Conservation (phyloP, 2,888 invertebrate species). For the Synanthedon formicaeformis region DNA sequence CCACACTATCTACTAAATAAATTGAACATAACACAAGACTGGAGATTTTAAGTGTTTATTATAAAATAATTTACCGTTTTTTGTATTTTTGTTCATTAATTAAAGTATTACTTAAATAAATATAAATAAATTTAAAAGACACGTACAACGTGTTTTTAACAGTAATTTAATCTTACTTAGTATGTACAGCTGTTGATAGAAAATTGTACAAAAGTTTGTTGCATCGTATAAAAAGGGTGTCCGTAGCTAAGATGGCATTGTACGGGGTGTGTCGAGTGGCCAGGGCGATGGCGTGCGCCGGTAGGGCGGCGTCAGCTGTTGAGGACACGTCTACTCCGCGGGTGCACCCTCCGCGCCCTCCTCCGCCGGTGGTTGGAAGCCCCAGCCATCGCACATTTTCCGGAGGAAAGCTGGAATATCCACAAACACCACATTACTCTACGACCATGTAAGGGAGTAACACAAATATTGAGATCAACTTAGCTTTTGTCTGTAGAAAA, state of each 20-base stretch:
- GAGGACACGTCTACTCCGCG: conserved; percentile 35
- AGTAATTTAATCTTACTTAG: conserved; percentile 67
- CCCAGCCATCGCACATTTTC: conserved; percentile 81
- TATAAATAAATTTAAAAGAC: conserved; percentile 63
- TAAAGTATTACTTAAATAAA: conserved; percentile 65
- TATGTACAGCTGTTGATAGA: conserved; percentile 63
- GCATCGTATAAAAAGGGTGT: conserved; percentile 59
- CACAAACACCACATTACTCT: background rate
- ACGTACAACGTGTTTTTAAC: conserved; percentile 67
- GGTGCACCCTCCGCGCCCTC: conserved; percentile 32
- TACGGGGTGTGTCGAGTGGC: conserved; percentile 33
- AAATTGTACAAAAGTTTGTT: conserved; percentile 55
- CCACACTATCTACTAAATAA: conserved; percentile 7
- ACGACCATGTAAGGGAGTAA: background rate
- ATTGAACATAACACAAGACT: conserved; percentile 48
- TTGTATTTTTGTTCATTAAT: conserved; percentile 47
- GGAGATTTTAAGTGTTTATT: conserved; percentile 62
- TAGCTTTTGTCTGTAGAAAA: no score
- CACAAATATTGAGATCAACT: no score
- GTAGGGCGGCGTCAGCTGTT: conserved; percentile 13
- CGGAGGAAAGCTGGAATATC: conserved; percentile 82
- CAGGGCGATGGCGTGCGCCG: conserved; percentile 10
- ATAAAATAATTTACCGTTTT: conserved; percentile 62
- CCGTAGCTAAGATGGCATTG: conserved; percentile 51
- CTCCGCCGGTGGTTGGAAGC: conserved; percentile 24